Evolutionary conservation across 2,888 invertebrate genomes (phyloP).

Genomic region (Cataglyphis altisquamis): DNA sequence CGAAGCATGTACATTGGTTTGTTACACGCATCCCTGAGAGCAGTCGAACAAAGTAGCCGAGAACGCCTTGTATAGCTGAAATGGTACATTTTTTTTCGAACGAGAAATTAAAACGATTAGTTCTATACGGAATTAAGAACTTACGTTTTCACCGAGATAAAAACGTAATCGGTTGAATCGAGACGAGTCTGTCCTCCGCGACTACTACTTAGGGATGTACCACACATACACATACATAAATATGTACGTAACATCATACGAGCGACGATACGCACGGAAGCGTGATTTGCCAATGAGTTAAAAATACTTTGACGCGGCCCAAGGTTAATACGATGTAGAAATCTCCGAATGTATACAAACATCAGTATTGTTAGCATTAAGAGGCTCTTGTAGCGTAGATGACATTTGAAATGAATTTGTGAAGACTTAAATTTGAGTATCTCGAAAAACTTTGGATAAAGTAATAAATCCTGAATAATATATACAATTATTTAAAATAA

Average conservation of each 20-base stretch:
- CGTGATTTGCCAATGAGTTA: conserved; percentile 44
- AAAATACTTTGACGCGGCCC: conserved; percentile 42
- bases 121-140: neutral
- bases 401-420: conserved; percentile 22
- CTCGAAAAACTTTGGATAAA: conserved; percentile 7
- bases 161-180: conserved; percentile 18
- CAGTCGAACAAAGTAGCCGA: conserved; percentile 40
- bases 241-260: conserved; percentile 37
- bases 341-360: conserved; percentile 36
- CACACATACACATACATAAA: conserved; percentile 33
- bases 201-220: conserved; percentile 47
- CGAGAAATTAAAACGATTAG: conserved; percentile 3
- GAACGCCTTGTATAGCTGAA: conserved; percentile 26
- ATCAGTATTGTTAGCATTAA: conserved; percentile 11
- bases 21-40: conserved; percentile 54
- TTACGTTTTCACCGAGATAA: conserved; percentile 31
- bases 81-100: neutral
- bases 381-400: neutral
- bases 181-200: conserved; percentile 43
- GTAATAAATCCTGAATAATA: neutral
- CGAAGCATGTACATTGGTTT: conserved; percentile 47
- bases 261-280: conserved; percentile 40
- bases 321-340: conserved; percentile 37
- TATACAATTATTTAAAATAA: neutral
- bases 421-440: conserved; percentile 7